Evolutionary conservation across 2,113 vertebrate genomes (phyloP).

Genomic region (Cyphomyrus discorhynchus): DNA sequence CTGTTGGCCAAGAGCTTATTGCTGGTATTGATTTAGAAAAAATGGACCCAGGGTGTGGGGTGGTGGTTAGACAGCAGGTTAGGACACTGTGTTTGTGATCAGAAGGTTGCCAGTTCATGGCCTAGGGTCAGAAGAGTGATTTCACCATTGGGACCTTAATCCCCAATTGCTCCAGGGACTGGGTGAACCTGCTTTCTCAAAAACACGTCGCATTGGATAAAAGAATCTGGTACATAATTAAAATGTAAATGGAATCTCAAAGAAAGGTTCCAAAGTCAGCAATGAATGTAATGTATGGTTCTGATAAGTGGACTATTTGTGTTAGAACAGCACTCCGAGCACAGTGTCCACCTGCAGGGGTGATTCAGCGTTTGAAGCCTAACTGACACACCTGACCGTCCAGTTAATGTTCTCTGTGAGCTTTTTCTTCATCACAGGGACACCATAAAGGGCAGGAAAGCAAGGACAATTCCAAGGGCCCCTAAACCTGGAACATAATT

Average conservation of each 20-base stretch:
- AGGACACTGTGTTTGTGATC: not conserved
- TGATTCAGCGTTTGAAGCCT: not conserved
- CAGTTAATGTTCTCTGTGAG: not conserved
- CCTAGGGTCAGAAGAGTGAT: not conserved
- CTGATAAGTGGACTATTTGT: not conserved
- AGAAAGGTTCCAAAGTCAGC: not conserved
- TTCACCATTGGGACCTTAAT: not conserved
- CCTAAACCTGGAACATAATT: not conserved
- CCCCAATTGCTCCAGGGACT: not conserved
- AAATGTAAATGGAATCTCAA: not conserved
- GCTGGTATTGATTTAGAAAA: constrained; percentile 14
- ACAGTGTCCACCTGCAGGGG: not conserved
- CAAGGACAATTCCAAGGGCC: not conserved
- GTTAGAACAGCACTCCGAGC: not conserved
- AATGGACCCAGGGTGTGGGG: not conserved
- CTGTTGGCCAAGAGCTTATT: constrained; percentile 10
- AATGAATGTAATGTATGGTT: not conserved
- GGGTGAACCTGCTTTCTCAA: not conserved
- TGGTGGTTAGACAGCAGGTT: not conserved
- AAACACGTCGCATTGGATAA: not conserved
- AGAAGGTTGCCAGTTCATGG: not conserved
- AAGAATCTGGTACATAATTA: not conserved
- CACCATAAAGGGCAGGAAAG: not conserved
- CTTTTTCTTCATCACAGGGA: not conserved
- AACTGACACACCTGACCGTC: not conserved